Conservation (phyloP, 2,797 vertebrate species). For the Pangasius djambal region DNA sequence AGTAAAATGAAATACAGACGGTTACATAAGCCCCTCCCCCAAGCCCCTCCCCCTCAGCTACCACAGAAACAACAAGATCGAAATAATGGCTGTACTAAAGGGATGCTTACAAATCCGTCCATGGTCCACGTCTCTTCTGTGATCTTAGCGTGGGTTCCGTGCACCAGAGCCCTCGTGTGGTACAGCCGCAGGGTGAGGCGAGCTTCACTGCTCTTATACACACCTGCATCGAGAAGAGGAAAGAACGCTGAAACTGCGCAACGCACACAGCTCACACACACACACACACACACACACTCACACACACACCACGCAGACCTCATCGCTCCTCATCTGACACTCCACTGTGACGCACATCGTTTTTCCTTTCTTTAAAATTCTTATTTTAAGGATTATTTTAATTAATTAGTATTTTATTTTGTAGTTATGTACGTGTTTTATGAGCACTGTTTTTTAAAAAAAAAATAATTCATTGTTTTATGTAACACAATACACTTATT, state of each 20-base stretch:
- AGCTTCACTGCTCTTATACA: conserved; percentile 94
- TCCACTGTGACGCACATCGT: not conserved
- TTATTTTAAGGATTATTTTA: too few relatives aligned
- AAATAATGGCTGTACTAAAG: not conserved
- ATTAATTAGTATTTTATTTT: not conserved
- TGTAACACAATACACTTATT: not conserved
- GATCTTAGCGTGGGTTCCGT: conserved; percentile 85
- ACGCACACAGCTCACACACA: not conserved
- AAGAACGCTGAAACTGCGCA: not conserved
- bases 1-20: not conserved
- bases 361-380: not conserved
- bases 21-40: not conserved
- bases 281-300: not conserved
- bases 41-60: not conserved
- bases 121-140: conserved; percentile 93
- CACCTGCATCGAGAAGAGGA: conserved; percentile 72
- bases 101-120: conserved; percentile 94
- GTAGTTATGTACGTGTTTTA: not conserved
- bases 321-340: not conserved
- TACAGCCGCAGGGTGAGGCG: conserved; percentile 89
- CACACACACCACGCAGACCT: not conserved
- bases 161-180: conserved; percentile 85
- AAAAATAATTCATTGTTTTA: not conserved
- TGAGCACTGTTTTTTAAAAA: not conserved
- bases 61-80: not conserved